phyloP scores from a whole-genome alignment of 2,113 vertebrate genomes.

The Syrrhaptes paradoxus region DNA sequence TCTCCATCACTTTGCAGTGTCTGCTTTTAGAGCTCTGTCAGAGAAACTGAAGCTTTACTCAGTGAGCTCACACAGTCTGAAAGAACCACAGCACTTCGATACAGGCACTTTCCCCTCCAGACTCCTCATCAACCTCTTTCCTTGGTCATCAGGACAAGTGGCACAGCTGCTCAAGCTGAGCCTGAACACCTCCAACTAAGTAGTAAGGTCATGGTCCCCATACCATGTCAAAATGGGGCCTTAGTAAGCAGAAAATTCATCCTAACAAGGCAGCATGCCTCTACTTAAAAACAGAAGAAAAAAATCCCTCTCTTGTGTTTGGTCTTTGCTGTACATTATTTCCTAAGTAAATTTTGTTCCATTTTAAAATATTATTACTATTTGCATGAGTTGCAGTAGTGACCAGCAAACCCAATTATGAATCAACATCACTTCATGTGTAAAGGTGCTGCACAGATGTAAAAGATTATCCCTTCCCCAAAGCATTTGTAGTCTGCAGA shows the following conservation, averaged over 20 bases:
- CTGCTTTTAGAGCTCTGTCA: not conserved
- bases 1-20: not conserved
- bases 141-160: not conserved
- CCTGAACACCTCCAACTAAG: not conserved
- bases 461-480: not conserved
- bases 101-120: not conserved
- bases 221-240: not conserved
- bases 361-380: not conserved
- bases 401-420: not conserved
- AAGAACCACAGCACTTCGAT: not conserved
- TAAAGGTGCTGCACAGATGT: not conserved
- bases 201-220: not conserved
- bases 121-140: not conserved
- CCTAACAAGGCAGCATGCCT: not conserved
- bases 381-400: not conserved
- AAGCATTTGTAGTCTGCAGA: not conserved
- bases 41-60: not conserved
- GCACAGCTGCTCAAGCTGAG: not conserved
- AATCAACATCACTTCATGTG: not conserved
- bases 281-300: not conserved
- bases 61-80: not conserved
- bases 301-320: not conserved
- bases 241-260: not conserved
- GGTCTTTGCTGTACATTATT: not conserved
- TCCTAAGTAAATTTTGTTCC: not conserved